Conservation (phyloP, 2,888 invertebrate genomes). For the Deilephila elpenor region DNA sequence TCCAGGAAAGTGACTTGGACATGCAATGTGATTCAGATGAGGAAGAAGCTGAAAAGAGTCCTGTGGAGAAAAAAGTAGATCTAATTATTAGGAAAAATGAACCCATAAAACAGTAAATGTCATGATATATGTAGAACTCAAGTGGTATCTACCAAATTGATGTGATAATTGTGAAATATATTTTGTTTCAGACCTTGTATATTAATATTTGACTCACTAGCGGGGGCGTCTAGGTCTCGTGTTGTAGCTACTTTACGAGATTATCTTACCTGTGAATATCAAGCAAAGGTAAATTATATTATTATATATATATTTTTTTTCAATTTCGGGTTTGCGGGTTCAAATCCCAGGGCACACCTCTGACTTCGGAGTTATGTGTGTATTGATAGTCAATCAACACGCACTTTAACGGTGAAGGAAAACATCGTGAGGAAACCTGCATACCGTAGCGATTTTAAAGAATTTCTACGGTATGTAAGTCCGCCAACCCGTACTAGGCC, state of each 20-base stretch:
- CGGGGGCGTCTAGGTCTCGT: slow-evolving; percentile 91
- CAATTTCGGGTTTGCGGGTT: no score
- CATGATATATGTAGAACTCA: slow-evolving; percentile 33
- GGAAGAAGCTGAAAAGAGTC: slow-evolving; percentile 68
- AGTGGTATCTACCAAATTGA: slow-evolving; percentile 26
- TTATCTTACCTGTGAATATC: slow-evolving; percentile 94
- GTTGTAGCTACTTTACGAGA: slow-evolving; percentile 96
- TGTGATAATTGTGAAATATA: slow-evolving; percentile 23
- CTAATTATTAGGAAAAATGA: slow-evolving; percentile 66
- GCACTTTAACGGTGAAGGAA: no score
- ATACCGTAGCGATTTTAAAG: no score
- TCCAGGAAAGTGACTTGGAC: slow-evolving; percentile 80
- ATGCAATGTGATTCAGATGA: slow-evolving; percentile 83
- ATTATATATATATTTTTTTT: no score
- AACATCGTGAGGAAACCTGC: no score
- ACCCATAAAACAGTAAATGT: slow-evolving; percentile 88
- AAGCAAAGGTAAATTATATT: slow-evolving; percentile 87
- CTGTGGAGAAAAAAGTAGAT: slow-evolving; percentile 70
- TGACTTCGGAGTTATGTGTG: no score
- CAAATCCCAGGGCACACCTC: no score
- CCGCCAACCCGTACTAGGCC: no score
- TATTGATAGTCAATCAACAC: no score
- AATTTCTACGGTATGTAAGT: no score
- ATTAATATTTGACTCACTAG: slow-evolving; percentile 97
- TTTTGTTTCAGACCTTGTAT: slow-evolving; percentile 92